Evolutionary conservation across 2,113 vertebrate genomes (phyloP), one percentile per base, ranked within the genome.

Genomic region (Pycnonotus jocosus): DNA sequence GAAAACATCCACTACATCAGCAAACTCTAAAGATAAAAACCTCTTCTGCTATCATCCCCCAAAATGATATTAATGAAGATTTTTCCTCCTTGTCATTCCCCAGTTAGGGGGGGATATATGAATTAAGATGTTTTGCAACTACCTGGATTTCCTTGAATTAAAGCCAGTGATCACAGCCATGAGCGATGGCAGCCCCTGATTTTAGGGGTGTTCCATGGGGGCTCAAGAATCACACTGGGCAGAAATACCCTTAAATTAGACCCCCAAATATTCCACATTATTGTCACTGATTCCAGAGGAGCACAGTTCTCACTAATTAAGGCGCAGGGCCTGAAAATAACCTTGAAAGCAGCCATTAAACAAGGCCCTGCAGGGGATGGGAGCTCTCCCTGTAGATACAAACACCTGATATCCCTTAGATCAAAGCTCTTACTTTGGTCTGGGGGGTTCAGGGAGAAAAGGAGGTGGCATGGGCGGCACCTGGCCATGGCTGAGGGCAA

Each of bases 321-420:
- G 6, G 23, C 20, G 60, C 33, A 16, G 23, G 23, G 18, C 22
- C 44, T 24, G 37, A 73, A 88, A 73, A 58, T 8, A 25, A 60
- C 53, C 27, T 44, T 44, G 22, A 19, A 33, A 53, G 53, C 8
- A 28, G 10, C 48, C 40, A 54, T 25, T 21, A 25, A 35, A 40
- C 1, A 35, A 74, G 1, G 4, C 38, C 44, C 19, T 8, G 16
- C 30, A 31, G 16, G n/a, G 13, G 4, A n/a, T 31, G 2, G 0
- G 24, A 47, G 19, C 15, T 61, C 40, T 61, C 25, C 38, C 53
- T 24, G 8, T 12, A 4, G 22, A 35, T 3, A 5, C 0, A 30
- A 68, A 30, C 8, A 33, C 8, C 4, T 57, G 51, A 5, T 15
- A 15, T 7, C 12, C 38, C 78, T 47, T 25, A 35, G 14, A 60